Evolutionary conservation across 2,113 vertebrate genomes (phyloP).

Genomic region (Oreotrochilus melanogaster): DNA sequence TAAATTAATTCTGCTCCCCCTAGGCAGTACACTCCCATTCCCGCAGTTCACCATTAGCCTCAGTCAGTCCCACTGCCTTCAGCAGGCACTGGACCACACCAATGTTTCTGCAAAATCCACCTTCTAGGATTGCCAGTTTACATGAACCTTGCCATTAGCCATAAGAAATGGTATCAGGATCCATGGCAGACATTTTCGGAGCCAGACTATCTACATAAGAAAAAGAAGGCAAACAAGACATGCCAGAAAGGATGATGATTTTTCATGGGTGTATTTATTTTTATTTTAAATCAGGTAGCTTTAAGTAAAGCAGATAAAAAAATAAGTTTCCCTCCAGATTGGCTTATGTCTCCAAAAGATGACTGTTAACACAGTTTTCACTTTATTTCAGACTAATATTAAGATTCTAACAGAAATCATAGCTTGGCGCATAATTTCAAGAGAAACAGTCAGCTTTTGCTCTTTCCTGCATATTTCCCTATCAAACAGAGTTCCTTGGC

Average conservation of each 20-base stretch:
- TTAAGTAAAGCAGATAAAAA: not conserved
- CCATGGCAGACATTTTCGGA: not conserved
- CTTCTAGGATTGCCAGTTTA: not conserved
- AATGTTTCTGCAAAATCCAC: not conserved
- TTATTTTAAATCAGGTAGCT: not conserved
- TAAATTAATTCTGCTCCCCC: not conserved
- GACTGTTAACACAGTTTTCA: not conserved
- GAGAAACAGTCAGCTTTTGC: not conserved
- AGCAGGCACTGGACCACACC: accelerated
- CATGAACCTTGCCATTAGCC: not conserved
- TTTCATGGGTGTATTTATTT: not conserved
- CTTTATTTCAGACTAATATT: not conserved
- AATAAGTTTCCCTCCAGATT: not conserved
- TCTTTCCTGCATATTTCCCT: not conserved
- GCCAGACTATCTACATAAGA: not conserved
- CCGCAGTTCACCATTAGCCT: not conserved
- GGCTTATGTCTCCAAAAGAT: not conserved
- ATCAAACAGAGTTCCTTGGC: not conserved
- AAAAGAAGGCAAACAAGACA: not conserved
- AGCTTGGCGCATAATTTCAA: not conserved
- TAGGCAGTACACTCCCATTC: not conserved
- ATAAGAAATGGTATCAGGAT: not conserved
- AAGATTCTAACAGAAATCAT: not conserved
- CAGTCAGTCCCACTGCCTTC: accelerated
- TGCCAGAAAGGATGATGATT: not conserved